Evolutionary conservation across 23 tunicate species (phyloP).

Genomic region (Botrylloides violaceus): DNA sequence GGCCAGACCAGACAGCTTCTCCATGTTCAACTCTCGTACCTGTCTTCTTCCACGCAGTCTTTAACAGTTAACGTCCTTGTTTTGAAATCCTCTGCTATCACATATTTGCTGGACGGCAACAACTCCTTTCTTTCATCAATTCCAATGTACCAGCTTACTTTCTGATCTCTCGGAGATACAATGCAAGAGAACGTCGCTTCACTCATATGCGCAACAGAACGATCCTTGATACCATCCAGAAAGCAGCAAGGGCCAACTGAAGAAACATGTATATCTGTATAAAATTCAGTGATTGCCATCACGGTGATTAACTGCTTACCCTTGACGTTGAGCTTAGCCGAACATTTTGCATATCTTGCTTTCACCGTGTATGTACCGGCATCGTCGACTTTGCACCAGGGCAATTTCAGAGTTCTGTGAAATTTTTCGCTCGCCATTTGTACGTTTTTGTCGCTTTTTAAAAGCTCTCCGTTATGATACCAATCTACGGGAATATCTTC

Average conservation of each 20-base stretch:
- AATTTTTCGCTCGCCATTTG: background rate
- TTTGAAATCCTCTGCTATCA: conserved; percentile 11
- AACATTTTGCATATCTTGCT: conserved; percentile 21
- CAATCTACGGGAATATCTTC: conserved; percentile 25
- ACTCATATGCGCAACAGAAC: conserved; percentile 4
- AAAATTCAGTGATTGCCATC: too few relatives aligned
- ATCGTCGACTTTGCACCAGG: background rate
- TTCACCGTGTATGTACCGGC: conserved; percentile 7
- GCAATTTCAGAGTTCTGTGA: conserved; percentile 10
- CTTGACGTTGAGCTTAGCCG: background rate
- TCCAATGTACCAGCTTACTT: conserved; percentile 17
- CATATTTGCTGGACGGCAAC: background rate
- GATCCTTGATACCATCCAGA: background rate
- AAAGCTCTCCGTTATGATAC: conserved; percentile 14
- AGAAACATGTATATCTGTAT: background rate
- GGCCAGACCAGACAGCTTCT: too few relatives aligned
- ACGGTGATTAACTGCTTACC: conserved; percentile 20
- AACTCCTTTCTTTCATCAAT: background rate
- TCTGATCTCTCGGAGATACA: conserved; percentile 13
- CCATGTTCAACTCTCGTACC: too few relatives aligned
- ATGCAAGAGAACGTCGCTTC: conserved; percentile 18
- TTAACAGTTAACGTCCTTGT: conserved; percentile 30
- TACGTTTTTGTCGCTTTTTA: background rate
- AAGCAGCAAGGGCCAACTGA: conserved; percentile 9
- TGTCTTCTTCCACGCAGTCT: conserved; percentile 14